A percentile compares a stretch with the other conserved stretches of the same genome.
Conservation (phyloP, 2,888 invertebrate species). For the Celastrina argiolus region DNA sequence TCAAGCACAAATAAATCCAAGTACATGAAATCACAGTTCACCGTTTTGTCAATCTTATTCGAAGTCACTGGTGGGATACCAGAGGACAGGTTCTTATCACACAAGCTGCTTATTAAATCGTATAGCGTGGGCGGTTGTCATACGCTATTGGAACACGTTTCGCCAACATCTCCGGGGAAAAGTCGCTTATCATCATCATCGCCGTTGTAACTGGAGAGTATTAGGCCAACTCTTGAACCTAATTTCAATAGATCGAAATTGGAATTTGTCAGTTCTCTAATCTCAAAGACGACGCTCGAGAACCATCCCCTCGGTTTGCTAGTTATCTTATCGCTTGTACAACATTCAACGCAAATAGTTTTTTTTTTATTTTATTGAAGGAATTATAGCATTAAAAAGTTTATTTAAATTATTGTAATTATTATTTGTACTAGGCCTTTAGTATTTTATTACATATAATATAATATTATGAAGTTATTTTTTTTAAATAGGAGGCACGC, state of each 20-base stretch:
- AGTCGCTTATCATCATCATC: background rate
- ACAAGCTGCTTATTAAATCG: conserved; percentile 1
- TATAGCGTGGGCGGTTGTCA: conserved; percentile 1
- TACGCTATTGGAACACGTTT: conserved; percentile 8
- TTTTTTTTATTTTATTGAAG: background rate
- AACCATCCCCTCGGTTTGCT: background rate
- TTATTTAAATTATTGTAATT: background rate
- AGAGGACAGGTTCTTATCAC: conserved; percentile 10
- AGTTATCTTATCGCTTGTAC: background rate
- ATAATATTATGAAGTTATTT: no score
- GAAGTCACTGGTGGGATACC: conserved; percentile 1
- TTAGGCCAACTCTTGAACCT: no score
- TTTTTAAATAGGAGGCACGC: no score
- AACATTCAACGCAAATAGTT: conserved; percentile 9
- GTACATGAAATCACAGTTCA: no score
- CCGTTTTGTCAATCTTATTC: background rate
- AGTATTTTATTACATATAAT: no score
- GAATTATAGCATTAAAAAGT: background rate
- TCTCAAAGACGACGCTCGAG: background rate
- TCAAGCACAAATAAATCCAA: no score
- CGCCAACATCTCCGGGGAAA: background rate
- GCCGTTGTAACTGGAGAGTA: no score
- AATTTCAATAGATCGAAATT: no score
- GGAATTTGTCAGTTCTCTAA: background rate
- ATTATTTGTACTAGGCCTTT: background rate